A percentile compares a stretch with the other conserved stretches of the same genome.
Conservation (phyloP, 2,797 vertebrate species). For the Onychomys torridus region DNA sequence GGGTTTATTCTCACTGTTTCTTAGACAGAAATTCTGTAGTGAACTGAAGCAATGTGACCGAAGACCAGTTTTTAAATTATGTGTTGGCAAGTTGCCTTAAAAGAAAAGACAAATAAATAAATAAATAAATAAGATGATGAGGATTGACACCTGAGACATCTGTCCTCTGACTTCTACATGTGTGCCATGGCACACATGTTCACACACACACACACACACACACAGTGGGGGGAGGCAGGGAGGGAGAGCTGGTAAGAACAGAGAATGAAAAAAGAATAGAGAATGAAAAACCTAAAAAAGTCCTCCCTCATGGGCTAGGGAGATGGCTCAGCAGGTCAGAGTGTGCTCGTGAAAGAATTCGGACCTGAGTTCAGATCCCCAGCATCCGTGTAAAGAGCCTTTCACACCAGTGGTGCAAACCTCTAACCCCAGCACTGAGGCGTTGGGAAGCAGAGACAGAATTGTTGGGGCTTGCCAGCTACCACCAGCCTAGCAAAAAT, state of each 20-base stretch:
- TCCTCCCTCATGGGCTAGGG: no score
- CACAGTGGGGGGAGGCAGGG: not conserved
- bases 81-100: conserved; percentile 98
- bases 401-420: not conserved
- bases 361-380: no score
- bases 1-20: conserved; percentile 88
- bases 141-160: not conserved
- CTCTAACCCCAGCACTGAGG: not conserved
- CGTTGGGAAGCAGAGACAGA: not conserved
- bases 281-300: not conserved
- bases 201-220: not conserved
- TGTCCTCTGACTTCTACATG: not conserved
- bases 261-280: not conserved
- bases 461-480: not conserved
- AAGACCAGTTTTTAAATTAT: conserved; percentile 91
- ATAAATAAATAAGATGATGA: no score
- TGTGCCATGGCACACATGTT: not conserved
- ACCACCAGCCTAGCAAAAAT: not conserved
- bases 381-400: not conserved
- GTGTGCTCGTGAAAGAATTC: not conserved
- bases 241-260: not conserved
- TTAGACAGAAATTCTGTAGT: conserved; percentile 87
- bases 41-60: conserved; percentile 88
- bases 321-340: not conserved
- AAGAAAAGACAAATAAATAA: no score